Base-by-base conservation (phyloP, 1,140 invertebrate species). In the Pseudomyrmex gracilis region DNA sequence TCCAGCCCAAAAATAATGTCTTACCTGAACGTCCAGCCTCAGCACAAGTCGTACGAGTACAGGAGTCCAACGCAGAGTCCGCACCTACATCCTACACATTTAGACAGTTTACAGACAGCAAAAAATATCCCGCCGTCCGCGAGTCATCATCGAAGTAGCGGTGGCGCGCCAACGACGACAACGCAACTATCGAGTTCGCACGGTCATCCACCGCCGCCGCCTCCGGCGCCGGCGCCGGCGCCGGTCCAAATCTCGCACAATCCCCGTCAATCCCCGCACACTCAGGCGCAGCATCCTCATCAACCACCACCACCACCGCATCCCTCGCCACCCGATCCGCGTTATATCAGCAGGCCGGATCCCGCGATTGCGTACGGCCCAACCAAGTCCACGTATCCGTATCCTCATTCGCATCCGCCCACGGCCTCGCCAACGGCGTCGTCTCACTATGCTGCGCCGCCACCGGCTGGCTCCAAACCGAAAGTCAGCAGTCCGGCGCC, bases 401-500 rank as follows among this genome's bases (percentile, higher is more conserved):
- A 92, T 83, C 92, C 93, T 1, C 92, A 93, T 85, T 89, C 86
- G 12, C 89, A 90, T 77, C 88, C 87, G 51, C 90, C 88, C 77
- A 80, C 76, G 76, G 64, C 53, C 66, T 80, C 76, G 76, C 88
- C 83, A 76, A 90, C 88, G 64, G 86, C 89, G 74, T 91, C 93
- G 88, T 89, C 90, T 51, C 88, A 88, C 12, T 91, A 89, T 1
- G 91, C 93, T 61, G 93, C 93, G 85, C 89, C 91, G 13, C 85
- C 85, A 80, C 90, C 93, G 12, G 86, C 93, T 2, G 93, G 94
- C 15, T 95, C 95, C 0, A 97, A 97, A 89, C 96, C 96, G 2
- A 97, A 97, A 94, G 97, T 97, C 12, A 97, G 96, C 85, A 97
- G 96, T 91, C 97, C 97, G 4, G 96, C 97, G 67, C 96, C 97